Percentiles rank a stretch among this genome's conserved stretches.
phyloP scores from a whole-genome alignment of 2,797 vertebrate species.

The Vireo griseus region DNA sequence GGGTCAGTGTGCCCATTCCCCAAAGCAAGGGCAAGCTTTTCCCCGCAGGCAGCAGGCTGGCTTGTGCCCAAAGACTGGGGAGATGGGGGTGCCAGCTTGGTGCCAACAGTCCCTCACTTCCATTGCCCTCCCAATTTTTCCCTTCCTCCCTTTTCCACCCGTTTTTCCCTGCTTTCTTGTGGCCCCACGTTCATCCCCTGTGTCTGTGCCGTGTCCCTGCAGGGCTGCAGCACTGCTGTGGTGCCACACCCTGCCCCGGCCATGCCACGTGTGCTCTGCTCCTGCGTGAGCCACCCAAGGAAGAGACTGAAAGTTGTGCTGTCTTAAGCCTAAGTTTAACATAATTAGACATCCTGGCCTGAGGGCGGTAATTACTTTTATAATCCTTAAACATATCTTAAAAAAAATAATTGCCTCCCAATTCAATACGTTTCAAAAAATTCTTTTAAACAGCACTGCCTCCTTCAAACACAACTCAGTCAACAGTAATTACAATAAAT shows the following conservation, averaged over 20 bases:
- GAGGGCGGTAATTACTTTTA: conserved; percentile 66
- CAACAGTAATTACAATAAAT: conserved; percentile 66
- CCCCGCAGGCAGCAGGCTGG: fast-evolving
- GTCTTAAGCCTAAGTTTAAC: conserved; percentile 57
- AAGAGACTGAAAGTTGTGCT: conserved; percentile 26
- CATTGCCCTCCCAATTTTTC: not conserved
- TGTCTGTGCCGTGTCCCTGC: fast-evolving
- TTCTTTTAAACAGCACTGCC: conserved; percentile 25
- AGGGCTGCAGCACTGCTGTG: fast-evolving
- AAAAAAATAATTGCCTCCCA: conserved; percentile 54
- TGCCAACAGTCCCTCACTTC: not conserved
- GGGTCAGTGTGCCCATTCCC: not conserved
- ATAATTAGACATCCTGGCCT: conserved; percentile 64
- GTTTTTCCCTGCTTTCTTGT: not conserved
- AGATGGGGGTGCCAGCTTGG: not conserved
- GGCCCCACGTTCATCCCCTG: fast-evolving
- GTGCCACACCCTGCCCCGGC: not conserved
- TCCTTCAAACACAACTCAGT: conserved; percentile 63
- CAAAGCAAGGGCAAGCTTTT: not conserved
- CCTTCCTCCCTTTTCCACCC: not conserved
- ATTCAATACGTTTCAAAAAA: conserved; percentile 64
- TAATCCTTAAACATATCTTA: conserved; percentile 62
- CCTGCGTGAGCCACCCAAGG: not conserved
- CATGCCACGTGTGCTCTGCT: not conserved
- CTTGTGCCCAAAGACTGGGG: not conserved